These are phyloP conservation scores for Hippopotamyrus pictus DNA, from an alignment of 2,797 vertebrate genomes.

Conservation along the genomic window DNA sequence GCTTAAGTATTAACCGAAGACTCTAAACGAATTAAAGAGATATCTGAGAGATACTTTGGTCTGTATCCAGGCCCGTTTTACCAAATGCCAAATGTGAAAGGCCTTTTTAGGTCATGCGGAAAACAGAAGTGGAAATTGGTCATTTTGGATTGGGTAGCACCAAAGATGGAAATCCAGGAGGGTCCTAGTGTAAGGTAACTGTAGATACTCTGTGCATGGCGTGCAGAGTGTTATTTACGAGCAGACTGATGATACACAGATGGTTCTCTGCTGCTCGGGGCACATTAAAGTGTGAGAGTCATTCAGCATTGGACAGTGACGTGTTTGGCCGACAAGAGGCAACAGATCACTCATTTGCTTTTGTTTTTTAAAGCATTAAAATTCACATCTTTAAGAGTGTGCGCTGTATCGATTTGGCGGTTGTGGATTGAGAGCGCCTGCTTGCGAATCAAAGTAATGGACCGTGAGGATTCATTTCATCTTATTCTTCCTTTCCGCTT, in stretches of 20 bases:
- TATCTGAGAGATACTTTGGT: background rate
- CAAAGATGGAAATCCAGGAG: background rate
- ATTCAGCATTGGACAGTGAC: background rate
- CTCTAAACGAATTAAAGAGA: constrained; percentile 2
- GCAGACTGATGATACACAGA: background rate
- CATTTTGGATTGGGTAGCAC: background rate
- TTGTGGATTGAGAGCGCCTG: background rate
- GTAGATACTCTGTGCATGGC: background rate
- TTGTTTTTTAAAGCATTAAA: background rate
- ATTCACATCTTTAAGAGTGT: background rate
- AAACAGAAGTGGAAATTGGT: background rate
- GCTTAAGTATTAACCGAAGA: constrained; percentile 8
- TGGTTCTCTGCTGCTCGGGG: background rate
- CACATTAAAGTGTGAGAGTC: background rate
- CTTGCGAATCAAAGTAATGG: background rate
- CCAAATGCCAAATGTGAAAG: background rate
- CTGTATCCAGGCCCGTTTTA: background rate
- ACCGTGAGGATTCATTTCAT: background rate
- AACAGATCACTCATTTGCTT: background rate
- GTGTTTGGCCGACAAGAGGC: background rate
- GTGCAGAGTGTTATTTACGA: background rate
- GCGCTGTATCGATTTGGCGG: background rate
- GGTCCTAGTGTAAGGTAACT: background rate
- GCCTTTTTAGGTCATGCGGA: background rate
- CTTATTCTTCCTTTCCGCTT: background rate